These are phyloP conservation scores for Menidia beryllina DNA, from an alignment of 2,113 vertebrate species.

Conservation along the genomic window DNA sequence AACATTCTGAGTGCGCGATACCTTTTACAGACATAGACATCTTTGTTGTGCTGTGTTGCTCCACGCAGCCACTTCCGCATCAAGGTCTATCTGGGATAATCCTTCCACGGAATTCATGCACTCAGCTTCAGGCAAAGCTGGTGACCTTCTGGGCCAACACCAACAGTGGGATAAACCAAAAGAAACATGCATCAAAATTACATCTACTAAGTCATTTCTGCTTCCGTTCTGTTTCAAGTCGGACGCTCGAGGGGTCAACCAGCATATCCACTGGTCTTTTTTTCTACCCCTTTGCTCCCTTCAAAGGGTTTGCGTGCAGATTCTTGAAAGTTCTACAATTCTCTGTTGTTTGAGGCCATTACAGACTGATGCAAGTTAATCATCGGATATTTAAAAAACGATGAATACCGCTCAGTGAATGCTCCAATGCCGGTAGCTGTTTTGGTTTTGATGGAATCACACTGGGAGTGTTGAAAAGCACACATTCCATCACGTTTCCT, in stretches of 20 bases:
- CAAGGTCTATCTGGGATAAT: conserved; percentile 28
- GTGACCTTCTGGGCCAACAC: neutral
- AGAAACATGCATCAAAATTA: conserved; percentile 4
- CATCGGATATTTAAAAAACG: conserved; percentile 14
- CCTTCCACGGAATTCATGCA: conserved; percentile 20
- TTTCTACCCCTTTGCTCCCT: too few relatives aligned
- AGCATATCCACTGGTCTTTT: too few relatives aligned
- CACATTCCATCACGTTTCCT: conserved; percentile 79
- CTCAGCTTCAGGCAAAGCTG: conserved; percentile 18
- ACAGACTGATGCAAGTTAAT: conserved; percentile 42
- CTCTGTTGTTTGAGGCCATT: neutral
- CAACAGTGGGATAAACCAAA: neutral
- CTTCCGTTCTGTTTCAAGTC: neutral
- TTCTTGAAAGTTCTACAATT: conserved; percentile 30
- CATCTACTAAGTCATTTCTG: neutral
- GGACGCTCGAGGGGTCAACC: too few relatives aligned
- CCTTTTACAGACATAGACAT: neutral
- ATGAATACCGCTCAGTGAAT: conserved; percentile 2
- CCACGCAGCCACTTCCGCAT: conserved; percentile 17
- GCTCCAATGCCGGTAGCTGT: conserved; percentile 56
- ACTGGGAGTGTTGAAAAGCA: conserved; percentile 77
- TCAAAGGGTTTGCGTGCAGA: conserved; percentile 8
- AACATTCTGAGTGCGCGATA: neutral
- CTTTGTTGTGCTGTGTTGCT: conserved; percentile 10
- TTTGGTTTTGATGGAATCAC: conserved; percentile 77